Conservation (phyloP, 2,797 vertebrate genomes). For the Carduelis carduelis region DNA sequence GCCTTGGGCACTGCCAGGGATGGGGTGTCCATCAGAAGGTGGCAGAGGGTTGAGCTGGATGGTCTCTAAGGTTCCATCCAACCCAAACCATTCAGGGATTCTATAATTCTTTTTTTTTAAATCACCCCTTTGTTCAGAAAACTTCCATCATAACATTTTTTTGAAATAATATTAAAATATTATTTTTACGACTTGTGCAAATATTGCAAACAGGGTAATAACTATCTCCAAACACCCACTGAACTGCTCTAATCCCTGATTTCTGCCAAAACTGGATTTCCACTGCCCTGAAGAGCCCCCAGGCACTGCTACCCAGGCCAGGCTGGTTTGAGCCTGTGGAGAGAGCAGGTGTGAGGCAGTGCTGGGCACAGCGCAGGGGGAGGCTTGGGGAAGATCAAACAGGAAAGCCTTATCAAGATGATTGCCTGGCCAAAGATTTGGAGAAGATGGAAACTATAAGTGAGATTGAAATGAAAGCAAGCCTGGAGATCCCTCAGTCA, state of each 20-base stretch:
- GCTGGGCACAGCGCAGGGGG: background rate
- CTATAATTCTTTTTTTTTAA: background rate
- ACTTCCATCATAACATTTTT: background rate
- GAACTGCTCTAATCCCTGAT: background rate
- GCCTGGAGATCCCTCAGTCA: too few species aligned
- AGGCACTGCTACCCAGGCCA: conserved; percentile 22
- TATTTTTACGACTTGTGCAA: fast-evolving
- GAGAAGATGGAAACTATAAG: too few species aligned
- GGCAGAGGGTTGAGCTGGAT: background rate
- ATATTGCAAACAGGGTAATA: fast-evolving
- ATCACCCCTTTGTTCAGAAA: background rate
- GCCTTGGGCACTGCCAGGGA: fast-evolving
- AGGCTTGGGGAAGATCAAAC: too few species aligned
- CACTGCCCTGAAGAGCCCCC: conserved; percentile 13
- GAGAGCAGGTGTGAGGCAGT: conserved; percentile 36
- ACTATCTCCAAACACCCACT: background rate
- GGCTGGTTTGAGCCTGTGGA: background rate
- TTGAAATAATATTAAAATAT: fast-evolving
- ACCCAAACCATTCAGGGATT: background rate
- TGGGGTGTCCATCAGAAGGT: background rate
- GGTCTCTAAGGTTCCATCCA: background rate
- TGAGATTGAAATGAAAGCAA: too few species aligned
- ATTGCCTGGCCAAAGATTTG: too few species aligned
- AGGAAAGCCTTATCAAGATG: too few species aligned
- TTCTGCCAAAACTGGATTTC: background rate